These are phyloP conservation scores for Chrysogorgia sp. DNA, from an alignment of 92 coral and sea anemone species.

Conservation along the genomic window DNA sequence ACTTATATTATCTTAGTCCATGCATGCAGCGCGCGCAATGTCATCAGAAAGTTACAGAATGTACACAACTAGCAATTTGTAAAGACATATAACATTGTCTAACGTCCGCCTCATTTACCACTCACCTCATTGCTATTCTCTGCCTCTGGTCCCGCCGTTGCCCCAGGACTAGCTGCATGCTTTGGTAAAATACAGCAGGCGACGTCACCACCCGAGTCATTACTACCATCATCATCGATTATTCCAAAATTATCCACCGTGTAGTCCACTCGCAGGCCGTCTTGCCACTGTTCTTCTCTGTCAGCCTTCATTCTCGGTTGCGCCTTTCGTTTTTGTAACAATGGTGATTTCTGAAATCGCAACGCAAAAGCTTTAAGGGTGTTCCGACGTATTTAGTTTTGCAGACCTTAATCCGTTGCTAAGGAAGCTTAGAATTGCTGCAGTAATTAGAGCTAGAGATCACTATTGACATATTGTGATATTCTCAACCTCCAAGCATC, in stretches of 20 bases:
- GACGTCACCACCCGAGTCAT: slow-evolving; percentile 21
- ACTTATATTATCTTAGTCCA: no score
- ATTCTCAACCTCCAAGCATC: no score
- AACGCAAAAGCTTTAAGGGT: background rate
- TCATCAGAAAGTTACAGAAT: background rate
- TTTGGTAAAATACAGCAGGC: slow-evolving; percentile 30
- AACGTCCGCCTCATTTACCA: background rate
- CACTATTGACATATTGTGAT: no score
- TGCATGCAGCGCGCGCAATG: no score
- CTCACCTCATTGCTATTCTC: slow-evolving; percentile 38
- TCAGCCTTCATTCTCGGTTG: slow-evolving; percentile 9
- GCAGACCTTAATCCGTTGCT: no score
- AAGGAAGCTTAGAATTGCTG: no score
- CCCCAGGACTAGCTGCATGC: slow-evolving; percentile 16
- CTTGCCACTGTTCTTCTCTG: slow-evolving; percentile 32
- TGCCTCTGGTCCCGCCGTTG: background rate
- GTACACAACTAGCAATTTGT: background rate
- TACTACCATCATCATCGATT: slow-evolving; percentile 11
- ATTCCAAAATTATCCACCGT: slow-evolving; percentile 42
- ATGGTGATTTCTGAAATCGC: slow-evolving; percentile 11
- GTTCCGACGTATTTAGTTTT: no score
- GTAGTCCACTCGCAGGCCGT: slow-evolving; percentile 28
- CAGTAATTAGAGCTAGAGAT: background rate
- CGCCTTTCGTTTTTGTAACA: slow-evolving; percentile 5
- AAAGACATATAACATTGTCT: background rate